These are phyloP conservation scores for Crypturellus tataupa DNA, from an alignment of 2,797 vertebrate species.

Conservation along the genomic window DNA sequence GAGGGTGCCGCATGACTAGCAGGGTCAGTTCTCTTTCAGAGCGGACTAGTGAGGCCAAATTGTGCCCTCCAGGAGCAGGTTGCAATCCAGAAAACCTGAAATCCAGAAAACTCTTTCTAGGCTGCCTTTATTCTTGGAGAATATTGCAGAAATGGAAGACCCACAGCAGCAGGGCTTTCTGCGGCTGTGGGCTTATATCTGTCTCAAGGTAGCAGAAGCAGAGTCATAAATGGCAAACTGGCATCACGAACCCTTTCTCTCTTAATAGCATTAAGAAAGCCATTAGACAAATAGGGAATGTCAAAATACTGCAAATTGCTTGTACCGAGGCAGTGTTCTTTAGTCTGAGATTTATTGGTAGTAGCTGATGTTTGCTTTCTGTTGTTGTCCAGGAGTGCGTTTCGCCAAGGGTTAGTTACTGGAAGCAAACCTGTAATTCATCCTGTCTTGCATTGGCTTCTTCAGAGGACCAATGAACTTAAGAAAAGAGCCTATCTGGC, in stretches of 20 bases:
- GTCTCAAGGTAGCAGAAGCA: not conserved
- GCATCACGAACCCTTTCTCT: not conserved
- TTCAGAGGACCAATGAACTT: conserved; percentile 90
- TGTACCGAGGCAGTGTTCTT: not conserved
- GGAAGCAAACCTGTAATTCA: conserved; percentile 95
- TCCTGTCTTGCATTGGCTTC: conserved; percentile 94
- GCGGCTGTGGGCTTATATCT: accelerated
- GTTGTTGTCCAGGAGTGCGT: conserved; percentile 85
- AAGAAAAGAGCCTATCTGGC: conserved; percentile 97
- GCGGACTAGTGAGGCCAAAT: not conserved
- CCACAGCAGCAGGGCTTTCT: not conserved
- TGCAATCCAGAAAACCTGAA: not conserved
- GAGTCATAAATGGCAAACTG: not conserved
- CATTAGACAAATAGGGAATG: not conserved
- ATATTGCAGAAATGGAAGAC: not conserved
- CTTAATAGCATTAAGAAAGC: not conserved
- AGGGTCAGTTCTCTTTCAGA: not conserved
- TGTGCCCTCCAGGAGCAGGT: not conserved
- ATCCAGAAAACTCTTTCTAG: not conserved
- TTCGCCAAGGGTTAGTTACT: conserved; percentile 92
- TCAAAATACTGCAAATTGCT: not conserved
- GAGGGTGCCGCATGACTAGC: conserved; percentile 57
- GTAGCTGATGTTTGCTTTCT: not conserved
- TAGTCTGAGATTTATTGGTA: not conserved
- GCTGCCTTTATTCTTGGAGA: not conserved